phyloP scores from a whole-genome alignment of 2,888 invertebrate species.

The Drosophila pegasa region DNA sequence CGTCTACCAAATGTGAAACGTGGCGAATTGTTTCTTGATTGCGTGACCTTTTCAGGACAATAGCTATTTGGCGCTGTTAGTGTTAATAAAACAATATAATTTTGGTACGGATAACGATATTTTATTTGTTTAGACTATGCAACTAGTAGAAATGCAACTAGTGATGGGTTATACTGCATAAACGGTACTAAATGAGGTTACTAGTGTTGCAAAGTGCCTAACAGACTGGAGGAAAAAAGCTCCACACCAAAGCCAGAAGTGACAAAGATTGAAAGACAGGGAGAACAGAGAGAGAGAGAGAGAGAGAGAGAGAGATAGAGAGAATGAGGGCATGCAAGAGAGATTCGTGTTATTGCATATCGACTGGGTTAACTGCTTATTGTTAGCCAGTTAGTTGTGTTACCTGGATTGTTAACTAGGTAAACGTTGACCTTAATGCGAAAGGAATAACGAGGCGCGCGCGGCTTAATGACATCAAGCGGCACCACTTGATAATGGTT shows the following conservation, averaged over 20 bases:
- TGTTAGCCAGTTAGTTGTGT: conserved; percentile 68
- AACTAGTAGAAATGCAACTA: conserved; percentile 39
- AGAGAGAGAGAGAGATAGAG: neutral
- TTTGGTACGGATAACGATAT: conserved; percentile 48
- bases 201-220: conserved; percentile 15
- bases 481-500: conserved; percentile 87
- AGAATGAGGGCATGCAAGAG: conserved; percentile 34
- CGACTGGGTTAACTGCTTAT: conserved; percentile 26
- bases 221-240: conserved; percentile 1
- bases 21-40: conserved; percentile 84
- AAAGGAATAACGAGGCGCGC: conserved; percentile 84
- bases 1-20: conserved; percentile 86
- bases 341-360: conserved; percentile 11
- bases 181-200: conserved; percentile 17
- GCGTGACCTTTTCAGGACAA: conserved; percentile 87
- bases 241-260: conserved; percentile 42
- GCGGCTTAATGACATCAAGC: conserved; percentile 86
- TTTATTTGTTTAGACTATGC: conserved; percentile 46
- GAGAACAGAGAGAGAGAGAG: neutral
- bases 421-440: conserved; percentile 83
- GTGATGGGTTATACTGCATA: conserved; percentile 22
- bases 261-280: neutral
- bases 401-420: conserved; percentile 83
- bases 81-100: conserved; percentile 72
- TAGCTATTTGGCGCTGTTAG: conserved; percentile 85